Evolutionary conservation across 2,888 invertebrate species (phyloP), one percentile per base, ranked within the genome.

Genomic region (Drosophila birchii): DNA sequence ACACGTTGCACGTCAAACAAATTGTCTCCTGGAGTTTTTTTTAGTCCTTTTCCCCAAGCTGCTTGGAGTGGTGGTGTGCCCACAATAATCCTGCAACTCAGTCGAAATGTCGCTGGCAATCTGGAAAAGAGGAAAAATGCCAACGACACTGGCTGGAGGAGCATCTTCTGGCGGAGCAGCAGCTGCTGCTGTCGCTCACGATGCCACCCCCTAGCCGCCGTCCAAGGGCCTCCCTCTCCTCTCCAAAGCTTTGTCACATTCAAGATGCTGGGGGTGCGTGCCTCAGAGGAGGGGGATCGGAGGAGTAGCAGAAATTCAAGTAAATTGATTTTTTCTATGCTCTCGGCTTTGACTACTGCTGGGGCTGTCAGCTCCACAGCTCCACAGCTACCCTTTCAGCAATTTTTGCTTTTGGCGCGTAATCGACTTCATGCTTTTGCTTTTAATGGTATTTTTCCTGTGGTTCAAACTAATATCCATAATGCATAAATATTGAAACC

Each of bases 391-490:
- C 36, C 53, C 59, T 18, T 78, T 78, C 76, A 76, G 74, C 66
- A 66, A 57, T 57, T 75, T 79, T 85, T 85, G 89, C 89, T 85
- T 87, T 85, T 85, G 85, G 89, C 85, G 85, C 85, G 85, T 89
- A 85, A 85, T 89, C 85, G 89, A 85, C 89, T 89, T 85, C 87
- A 85, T 85, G 89, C 85, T 85, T 84, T 86, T 86, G 89, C 90
- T 88, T 86, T 89, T 87, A 89, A 88, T 88, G 87, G 88, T 88
- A 89, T 88, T 89, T 89, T 89, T 88, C 86, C 87, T 86, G 87
- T 81, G 87, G 87, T 88, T 88, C 87, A 84, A 88, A 88, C 89
- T 88, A 87, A 87, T 87, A 87, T 87, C 87, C 87, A 86, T 89
- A 89, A 86, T 86, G 90, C 87, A 89, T 88, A 87, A 89, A 87